Conservation (phyloP, 2,888 invertebrate species). For the Autographa pulchrina region DNA sequence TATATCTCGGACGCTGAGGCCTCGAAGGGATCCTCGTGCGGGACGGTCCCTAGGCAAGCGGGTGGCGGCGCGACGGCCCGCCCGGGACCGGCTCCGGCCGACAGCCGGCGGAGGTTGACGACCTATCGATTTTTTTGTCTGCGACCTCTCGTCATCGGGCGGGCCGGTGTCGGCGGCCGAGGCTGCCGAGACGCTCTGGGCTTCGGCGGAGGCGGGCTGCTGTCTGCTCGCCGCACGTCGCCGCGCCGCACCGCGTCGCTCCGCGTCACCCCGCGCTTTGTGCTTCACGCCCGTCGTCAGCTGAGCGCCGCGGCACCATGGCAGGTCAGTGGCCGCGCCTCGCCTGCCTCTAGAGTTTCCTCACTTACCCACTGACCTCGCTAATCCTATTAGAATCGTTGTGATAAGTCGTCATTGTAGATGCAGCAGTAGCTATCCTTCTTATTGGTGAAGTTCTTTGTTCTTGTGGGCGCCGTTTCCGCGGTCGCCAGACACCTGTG, state of each 20-base stretch:
- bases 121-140: slow-evolving; percentile 89
- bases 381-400: slow-evolving; percentile 47
- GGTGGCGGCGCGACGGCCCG: slow-evolving; percentile 71
- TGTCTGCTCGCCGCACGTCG: slow-evolving; percentile 55
- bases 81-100: slow-evolving; percentile 79
- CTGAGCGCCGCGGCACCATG: slow-evolving; percentile 70
- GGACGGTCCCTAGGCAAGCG: slow-evolving; percentile 65
- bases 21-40: slow-evolving; percentile 58
- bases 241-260: slow-evolving; percentile 42
- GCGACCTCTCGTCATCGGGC: slow-evolving; percentile 85
- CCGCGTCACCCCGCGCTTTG: slow-evolving; percentile 59
- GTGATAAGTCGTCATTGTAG: slow-evolving; percentile 29
- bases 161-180: slow-evolving; percentile 77
- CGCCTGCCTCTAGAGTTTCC: slow-evolving; percentile 60
- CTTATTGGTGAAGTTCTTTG: slow-evolving; percentile 65
- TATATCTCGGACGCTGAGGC: slow-evolving; percentile 62
- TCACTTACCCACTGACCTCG: slow-evolving; percentile 61
- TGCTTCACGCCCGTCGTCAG: slow-evolving; percentile 64
- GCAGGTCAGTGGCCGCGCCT: slow-evolving; percentile 77
- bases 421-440: slow-evolving; percentile 24
- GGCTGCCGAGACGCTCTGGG: slow-evolving; percentile 70
- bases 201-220: slow-evolving; percentile 53
- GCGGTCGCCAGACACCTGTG: slow-evolving; percentile 32
- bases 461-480: slow-evolving; percentile 55
- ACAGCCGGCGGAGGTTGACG: slow-evolving; percentile 85